Conservation (phyloP, 92 coral and sea anemone species). For the Zoanthus sociatus region DNA sequence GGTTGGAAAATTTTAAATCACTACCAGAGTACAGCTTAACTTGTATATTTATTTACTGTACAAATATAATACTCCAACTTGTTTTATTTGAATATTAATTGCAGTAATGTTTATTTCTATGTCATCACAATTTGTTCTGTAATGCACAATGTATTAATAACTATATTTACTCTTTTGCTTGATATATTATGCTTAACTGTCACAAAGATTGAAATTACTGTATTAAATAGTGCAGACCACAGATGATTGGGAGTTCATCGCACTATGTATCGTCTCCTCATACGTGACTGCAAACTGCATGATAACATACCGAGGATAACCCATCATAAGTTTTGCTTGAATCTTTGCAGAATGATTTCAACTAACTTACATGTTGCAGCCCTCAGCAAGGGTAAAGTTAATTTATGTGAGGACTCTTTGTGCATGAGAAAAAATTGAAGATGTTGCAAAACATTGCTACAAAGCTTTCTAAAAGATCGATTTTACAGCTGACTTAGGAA, state of each 20-base stretch:
- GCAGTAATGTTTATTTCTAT: neutral
- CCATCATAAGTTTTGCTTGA: neutral
- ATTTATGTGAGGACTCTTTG: no score
- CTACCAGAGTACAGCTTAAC: neutral
- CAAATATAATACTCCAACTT: no score
- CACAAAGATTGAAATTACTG: constrained; percentile 35
- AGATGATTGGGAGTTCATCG: constrained; percentile 12
- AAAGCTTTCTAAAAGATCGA: no score
- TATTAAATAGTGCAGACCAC: constrained; percentile 38
- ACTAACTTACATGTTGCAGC: neutral
- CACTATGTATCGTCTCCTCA: neutral
- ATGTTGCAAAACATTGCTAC: no score
- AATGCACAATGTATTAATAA: neutral
- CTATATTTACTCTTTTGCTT: neutral
- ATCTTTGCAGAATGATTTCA: neutral
- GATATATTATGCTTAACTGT: constrained; percentile 4
- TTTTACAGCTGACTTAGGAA: no score
- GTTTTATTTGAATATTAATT: no score
- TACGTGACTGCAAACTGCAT: neutral
- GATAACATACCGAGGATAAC: neutral
- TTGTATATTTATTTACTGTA: no score
- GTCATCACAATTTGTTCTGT: neutral
- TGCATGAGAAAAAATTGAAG: no score
- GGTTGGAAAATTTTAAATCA: no score
- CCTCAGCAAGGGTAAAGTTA: no score